Percentiles rank a stretch among this genome's conserved stretches.
Conservation (phyloP, 2,797 vertebrate genomes). For the Prionace glauca region DNA sequence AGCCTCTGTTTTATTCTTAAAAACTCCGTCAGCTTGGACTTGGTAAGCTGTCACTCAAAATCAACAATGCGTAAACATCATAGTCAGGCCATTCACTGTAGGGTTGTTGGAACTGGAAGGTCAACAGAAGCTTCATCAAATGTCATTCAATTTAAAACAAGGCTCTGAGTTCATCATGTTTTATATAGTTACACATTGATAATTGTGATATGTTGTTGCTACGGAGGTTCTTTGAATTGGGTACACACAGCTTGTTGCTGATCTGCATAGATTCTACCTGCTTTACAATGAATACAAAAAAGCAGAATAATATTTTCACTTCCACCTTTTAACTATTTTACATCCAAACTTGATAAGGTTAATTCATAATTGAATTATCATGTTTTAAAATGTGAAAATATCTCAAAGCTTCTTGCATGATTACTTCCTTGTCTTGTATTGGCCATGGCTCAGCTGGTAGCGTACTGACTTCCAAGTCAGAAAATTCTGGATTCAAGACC, state of each 20-base stretch:
- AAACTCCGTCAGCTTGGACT: neutral
- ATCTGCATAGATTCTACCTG: neutral
- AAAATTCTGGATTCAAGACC: neutral
- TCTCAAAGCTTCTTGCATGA: neutral
- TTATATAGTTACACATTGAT: neutral
- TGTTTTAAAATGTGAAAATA: neutral
- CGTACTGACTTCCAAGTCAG: neutral
- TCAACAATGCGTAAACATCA: conserved; percentile 21
- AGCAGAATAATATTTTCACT: neutral
- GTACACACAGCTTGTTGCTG: neutral
- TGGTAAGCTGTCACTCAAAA: conserved; percentile 36
- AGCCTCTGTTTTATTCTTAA: conserved; percentile 33
- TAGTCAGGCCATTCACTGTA: neutral
- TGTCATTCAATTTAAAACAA: neutral
- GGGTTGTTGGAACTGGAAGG: neutral
- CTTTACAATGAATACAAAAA: neutral
- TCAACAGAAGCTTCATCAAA: conserved; percentile 23
- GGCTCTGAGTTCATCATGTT: neutral
- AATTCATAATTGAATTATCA: neutral
- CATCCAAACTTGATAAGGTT: neutral
- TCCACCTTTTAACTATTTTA: neutral
- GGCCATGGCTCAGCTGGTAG: neutral
- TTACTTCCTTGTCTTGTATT: neutral
- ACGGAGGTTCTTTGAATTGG: neutral
- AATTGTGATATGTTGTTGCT: neutral